Percentiles rank a stretch among this genome's conserved stretches.
Evolutionary conservation across 2,888 invertebrate species (phyloP).

Genomic region (Mesoligia furuncula): DNA sequence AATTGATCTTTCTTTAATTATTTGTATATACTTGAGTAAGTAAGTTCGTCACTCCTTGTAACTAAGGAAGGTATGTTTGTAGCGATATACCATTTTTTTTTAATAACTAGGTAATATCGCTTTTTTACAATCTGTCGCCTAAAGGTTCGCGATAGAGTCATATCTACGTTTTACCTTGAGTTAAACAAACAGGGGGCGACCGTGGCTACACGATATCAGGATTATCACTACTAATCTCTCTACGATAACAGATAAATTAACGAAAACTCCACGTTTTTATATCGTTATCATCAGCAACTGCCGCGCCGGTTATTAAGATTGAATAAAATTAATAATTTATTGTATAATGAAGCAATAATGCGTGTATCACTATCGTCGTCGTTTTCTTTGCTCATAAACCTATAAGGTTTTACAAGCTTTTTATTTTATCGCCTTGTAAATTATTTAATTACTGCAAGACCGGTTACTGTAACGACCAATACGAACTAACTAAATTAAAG

Average conservation of each 20-base stretch:
- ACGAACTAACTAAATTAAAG: conserved; percentile 53
- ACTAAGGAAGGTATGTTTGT: background rate
- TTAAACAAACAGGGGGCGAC: conserved; percentile 67
- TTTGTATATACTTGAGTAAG: background rate
- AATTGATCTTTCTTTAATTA: conserved; percentile 39
- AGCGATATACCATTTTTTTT: conserved; percentile 2
- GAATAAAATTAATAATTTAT: conserved; percentile 60
- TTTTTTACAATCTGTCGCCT: conserved; percentile 31
- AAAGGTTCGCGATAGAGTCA: conserved; percentile 49
- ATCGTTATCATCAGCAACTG: conserved; percentile 46
- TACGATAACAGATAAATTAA: conserved; percentile 79
- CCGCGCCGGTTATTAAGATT: conserved; percentile 52
- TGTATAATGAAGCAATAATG: conserved; percentile 62
- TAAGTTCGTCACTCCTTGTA: conserved; percentile 4
- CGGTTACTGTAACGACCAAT: conserved; percentile 49
- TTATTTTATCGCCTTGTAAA: conserved; percentile 59
- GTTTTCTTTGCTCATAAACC: conserved; percentile 53
- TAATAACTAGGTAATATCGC: conserved; percentile 34
- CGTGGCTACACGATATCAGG: conserved; percentile 77
- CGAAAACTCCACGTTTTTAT: conserved; percentile 62
- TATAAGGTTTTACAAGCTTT: conserved; percentile 59
- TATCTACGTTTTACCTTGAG: conserved; percentile 66
- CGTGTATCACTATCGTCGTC: conserved; percentile 34
- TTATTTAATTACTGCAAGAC: conserved; percentile 57
- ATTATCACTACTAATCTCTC: conserved; percentile 83